Conservation (phyloP, 2,888 invertebrate genomes). For the Thelaira solivaga region DNA sequence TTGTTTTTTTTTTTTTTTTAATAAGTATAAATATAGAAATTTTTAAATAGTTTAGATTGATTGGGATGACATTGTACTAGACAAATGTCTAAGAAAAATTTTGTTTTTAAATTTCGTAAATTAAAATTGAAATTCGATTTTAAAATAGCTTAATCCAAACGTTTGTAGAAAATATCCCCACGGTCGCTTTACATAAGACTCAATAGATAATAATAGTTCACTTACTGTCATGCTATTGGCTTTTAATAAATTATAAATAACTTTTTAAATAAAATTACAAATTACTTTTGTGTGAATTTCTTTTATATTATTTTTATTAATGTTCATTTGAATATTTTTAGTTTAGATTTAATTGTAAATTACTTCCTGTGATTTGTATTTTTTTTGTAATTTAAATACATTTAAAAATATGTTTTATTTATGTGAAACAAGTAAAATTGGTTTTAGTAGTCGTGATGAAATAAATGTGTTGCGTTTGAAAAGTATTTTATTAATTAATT, state of each 20-base stretch:
- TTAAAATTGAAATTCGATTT: no score
- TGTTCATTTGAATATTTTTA: conserved; percentile 11
- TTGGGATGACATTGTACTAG: no score
- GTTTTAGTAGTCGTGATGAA: background rate
- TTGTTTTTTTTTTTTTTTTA: no score
- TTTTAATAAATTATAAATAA: conserved; percentile 40
- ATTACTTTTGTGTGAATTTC: background rate
- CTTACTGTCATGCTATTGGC: background rate
- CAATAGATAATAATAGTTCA: background rate
- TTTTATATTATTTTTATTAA: conserved; percentile 16
- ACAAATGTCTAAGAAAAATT: no score
- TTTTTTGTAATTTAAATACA: background rate
- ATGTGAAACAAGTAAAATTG: background rate
- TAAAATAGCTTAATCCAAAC: no score
- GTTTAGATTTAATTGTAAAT: conserved; percentile 47
- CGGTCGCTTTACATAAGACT: background rate
- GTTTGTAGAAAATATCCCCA: no score
- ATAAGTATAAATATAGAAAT: no score
- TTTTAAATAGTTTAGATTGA: no score
- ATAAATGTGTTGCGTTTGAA: background rate
- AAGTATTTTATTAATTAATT: conserved; percentile 16
- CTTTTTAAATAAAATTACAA: conserved; percentile 11
- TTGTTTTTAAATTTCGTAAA: no score
- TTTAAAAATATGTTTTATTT: background rate
- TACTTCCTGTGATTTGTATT: conserved; percentile 53